Base-by-base conservation (phyloP, 2,888 invertebrate species). In the Hirtodrosophila alboralis region DNA sequence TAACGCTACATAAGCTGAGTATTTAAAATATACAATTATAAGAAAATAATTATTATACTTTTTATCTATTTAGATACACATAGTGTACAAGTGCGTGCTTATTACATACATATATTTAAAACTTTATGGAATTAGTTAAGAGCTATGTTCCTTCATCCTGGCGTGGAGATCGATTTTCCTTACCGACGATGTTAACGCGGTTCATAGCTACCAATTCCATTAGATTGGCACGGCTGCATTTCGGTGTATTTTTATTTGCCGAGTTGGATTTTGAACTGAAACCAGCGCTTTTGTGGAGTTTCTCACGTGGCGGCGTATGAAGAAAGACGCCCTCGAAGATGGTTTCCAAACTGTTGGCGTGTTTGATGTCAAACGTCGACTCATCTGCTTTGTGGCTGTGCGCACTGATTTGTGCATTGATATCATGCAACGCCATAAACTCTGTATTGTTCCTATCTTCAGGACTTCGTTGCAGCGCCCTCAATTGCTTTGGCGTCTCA, bases 321-420 rank as follows among this genome's bases (percentile, higher is more conserved):
- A 90, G 64, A 36, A 90, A 89, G 12, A 90, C 87, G 4, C 89
- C 90, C 66, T 90, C 90, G 36, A 87, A 90, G 47, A 90, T 90
- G 5, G 90, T 90, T 56, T 90, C 90, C 40, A 90, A 68, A 21
- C 86, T 89, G 43, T 73, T 83, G 21, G 69, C 73, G 13, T 66
- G 75, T 56, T 69, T 87, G 3, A 81, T 38, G 3, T 16, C 43
- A n/a, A 23, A 5, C 26, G 36, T 36, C 2, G 79, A 67, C 13
- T 68, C 68, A 13, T 64, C 47, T 6, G 40, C 68, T 23, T 58
- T 69, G 21, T 87, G 85, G 47, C 65, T 84, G 4, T 89, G 90
- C 13, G 89, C 88, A 63, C 86, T 88, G 5, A 90, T 90, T 53
- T 89, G 88, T 1, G 89, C 88, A 61, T 90, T 88, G 26, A 90